A percentile compares a stretch with the other conserved stretches of the same genome.
These are phyloP conservation scores for Tillus elongatus DNA, from an alignment of 2,888 invertebrate species.

Conservation along the genomic window DNA sequence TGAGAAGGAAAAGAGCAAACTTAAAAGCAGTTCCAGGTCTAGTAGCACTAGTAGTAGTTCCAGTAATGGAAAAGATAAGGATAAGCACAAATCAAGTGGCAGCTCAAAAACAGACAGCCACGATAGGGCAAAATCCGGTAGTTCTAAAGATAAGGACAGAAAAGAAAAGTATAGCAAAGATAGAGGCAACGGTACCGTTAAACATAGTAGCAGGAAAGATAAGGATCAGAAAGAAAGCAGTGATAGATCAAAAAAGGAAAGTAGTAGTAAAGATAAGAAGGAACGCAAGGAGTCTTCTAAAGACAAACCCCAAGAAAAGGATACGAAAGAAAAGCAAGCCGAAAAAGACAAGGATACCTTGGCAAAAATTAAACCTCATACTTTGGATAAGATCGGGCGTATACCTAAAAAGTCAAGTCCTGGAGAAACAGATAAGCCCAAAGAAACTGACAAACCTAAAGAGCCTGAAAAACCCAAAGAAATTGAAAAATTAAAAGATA, in stretches of 20 bases:
- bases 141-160: constrained; percentile 35
- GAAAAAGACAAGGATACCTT: constrained; percentile 62
- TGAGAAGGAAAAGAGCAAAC: constrained; percentile 12
- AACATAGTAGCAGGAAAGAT: constrained; percentile 21
- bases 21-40: constrained; percentile 24
- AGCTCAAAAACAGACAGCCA: constrained; percentile 27
- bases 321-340: constrained; percentile 46
- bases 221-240: constrained; percentile 22
- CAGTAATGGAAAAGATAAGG: constrained; percentile 28
- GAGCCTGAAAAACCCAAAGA: constrained; percentile 41
- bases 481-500: constrained; percentile 27
- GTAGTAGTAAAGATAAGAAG: constrained; percentile 23
- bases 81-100: constrained; percentile 38
- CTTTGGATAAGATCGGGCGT: constrained; percentile 65
- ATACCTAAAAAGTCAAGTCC: constrained; percentile 59
- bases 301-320: constrained; percentile 41
- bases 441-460: constrained; percentile 27
- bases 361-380: constrained; percentile 56
- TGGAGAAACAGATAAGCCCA: constrained; percentile 38
- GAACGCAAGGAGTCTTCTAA: constrained; percentile 36
- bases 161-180: constrained; percentile 26
- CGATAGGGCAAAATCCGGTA: constrained; percentile 29
- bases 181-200: constrained; percentile 26
- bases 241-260: constrained; percentile 27
- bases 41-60: constrained; percentile 18